A percentile compares a stretch with the other conserved stretches of the same genome.
Conservation (phyloP, 2,113 vertebrate species). For the Mesocricetus auratus region DNA sequence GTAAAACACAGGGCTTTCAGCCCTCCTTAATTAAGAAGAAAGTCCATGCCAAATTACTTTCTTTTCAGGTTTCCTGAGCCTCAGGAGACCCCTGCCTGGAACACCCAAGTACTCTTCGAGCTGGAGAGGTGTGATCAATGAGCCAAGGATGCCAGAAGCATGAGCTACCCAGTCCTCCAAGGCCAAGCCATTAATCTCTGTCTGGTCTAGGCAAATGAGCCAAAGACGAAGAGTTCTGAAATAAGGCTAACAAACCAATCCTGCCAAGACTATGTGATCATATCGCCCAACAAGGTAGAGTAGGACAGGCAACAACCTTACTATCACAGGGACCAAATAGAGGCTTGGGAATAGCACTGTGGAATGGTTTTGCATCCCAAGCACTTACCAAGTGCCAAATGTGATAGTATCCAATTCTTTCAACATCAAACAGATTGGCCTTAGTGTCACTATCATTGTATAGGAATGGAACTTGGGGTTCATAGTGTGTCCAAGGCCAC, state of each 20-base stretch:
- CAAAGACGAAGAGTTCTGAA: slow-evolving; percentile 73
- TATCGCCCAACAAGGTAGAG: neutral
- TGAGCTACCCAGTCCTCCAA: neutral
- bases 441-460: neutral
- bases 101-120: slow-evolving; percentile 34
- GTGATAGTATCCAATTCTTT: neutral
- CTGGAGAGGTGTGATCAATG: slow-evolving; percentile 10
- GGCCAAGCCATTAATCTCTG: slow-evolving; percentile 63
- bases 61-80: slow-evolving; percentile 35
- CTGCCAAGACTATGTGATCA: slow-evolving; percentile 13
- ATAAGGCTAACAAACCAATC: slow-evolving; percentile 47
- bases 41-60: slow-evolving; percentile 48
- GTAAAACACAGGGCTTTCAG: slow-evolving; percentile 26
- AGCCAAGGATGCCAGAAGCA: slow-evolving; percentile 54
- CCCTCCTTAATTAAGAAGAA: slow-evolving; percentile 53
- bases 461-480: neutral
- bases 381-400: neutral
- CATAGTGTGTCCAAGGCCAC: neutral
- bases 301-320: neutral
- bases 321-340: neutral
- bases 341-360: neutral
- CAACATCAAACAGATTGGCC: neutral
- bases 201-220: slow-evolving; percentile 71
- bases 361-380: neutral
- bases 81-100: slow-evolving; percentile 22